Evolutionary conservation across 2,797 vertebrate species (phyloP), one percentile per base, ranked within the genome.

Genomic region (Melanotaenia trifasciata): DNA sequence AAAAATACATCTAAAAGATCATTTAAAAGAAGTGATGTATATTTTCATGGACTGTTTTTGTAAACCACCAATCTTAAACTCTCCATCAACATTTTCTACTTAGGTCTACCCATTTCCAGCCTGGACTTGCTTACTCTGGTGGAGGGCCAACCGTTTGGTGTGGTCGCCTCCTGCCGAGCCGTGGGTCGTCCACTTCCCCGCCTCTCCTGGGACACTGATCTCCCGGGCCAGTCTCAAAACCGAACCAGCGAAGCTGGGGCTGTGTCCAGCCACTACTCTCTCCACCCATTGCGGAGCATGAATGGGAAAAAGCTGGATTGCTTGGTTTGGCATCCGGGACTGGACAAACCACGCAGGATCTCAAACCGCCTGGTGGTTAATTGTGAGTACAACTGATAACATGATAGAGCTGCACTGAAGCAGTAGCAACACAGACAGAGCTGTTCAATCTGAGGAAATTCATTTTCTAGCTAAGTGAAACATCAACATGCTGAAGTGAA

Each of bases 201-300:
- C 0, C 93, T 98, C 70, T 92, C 92, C 64, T 99, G 97, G 97
- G 96, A 97, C 86, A 97, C 96, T 0, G 94, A 96, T 3, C 87
- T 98, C 78, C 87, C 81, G 0, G 97, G 97, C 13, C 88, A 74
- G 4, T 22, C 78, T 0, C 84, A 89, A 38, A 94, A 91, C 78
- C 94, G 93, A 26, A 89, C 58, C 43, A 93, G 87, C 0, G 89
- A 79, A 11, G 94, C 93, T 0, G 93, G 95, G 0, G 91, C 96
- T 0, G 93, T 97, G 78, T 96, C 95, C 59, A 95, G 92, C 0
- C 86, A 94, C 76, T 98, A 91, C 90, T 96, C 81, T 20, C 90
- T 99, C 65, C 94, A 97, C 45, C 97, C 97, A 0, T 88, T 95
- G 58, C 95, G 97, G 54, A 90, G 89, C 89, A 97, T 98, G 96